Percentiles rank a stretch among this genome's conserved stretches.
phyloP scores from a whole-genome alignment of 2,113 vertebrate genomes.

The Gallinago paraguaiae region DNA sequence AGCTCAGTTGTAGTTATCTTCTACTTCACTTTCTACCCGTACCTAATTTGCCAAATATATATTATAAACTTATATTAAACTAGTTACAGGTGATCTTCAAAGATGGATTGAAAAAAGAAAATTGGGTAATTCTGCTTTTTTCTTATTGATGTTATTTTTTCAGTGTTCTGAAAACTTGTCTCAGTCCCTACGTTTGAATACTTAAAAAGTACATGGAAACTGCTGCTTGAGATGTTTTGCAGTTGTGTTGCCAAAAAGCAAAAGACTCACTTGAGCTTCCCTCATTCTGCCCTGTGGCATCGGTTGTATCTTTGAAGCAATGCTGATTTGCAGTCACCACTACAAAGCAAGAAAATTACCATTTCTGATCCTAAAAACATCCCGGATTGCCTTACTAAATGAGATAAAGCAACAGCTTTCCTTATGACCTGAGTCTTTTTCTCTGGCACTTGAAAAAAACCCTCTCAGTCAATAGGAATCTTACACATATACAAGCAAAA shows the following conservation, averaged over 20 bases:
- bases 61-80: not conserved
- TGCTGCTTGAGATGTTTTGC: not conserved
- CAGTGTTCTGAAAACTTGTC: not conserved
- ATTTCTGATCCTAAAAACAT: not conserved
- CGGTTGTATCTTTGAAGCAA: not conserved
- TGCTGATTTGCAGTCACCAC: not conserved
- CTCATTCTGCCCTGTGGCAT: not conserved
- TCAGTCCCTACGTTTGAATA: not conserved
- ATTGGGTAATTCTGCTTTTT: not conserved
- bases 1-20: not conserved
- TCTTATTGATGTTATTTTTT: not conserved
- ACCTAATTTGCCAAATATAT: not conserved
- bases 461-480: not conserved
- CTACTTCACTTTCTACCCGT: not conserved
- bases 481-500: not conserved
- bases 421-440: not conserved
- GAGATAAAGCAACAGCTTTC: not conserved
- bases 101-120: not conserved
- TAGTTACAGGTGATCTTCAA: not conserved
- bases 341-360: not conserved
- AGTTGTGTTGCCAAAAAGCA: not conserved
- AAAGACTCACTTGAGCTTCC: not conserved
- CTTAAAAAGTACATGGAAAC: not conserved
- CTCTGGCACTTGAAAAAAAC: not conserved
- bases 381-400: not conserved